Base-by-base conservation (phyloP, 2,888 invertebrate genomes). In the Augochlorella aurata region DNA sequence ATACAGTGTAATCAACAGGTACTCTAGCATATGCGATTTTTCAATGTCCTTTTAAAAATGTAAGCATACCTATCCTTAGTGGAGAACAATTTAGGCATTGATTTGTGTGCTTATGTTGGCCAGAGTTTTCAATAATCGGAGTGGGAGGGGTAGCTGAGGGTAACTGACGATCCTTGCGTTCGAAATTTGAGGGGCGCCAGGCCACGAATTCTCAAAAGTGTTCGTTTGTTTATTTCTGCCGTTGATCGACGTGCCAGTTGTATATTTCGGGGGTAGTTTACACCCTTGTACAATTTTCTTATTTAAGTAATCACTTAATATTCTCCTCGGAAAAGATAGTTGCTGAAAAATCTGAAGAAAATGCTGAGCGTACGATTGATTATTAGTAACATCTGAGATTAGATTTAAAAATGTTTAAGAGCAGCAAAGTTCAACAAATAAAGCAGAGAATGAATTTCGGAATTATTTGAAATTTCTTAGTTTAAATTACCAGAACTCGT, bases 1-100 rank as follows among this genome's bases (percentile, higher is more conserved):
- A 88, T 73, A 88, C 86, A 91, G 88, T 84, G 88, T 93, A 93
- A 91, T 91, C 90, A 89, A 87, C 92, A 91, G 90, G 89, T 92
- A 92, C 89, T 90, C 89, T 92, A 92, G 90, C 90, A 88, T 92
- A 93, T 90, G 91, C 90, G 89, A 93, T 93, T 93, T 93, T 93
- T 93, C 92, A 93, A 93, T 93, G 92, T 93, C 93, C 93, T 93
- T 92, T 91, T 90, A 90, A 92, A 90, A 90, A 87, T 92, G 90
- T 93, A 93, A 91, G 91, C 90, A 88, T 91, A 92, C 91, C 90
- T 91, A 92, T 90, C 91, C 89, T 90, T 90, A 92, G 91, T 90
- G 91, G 90, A 92, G 24, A 58, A 58, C 58, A 58, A 88, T 92
- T 92, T 92, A 91, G 91, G 89, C 88, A 90, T 92, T 91, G 87